Conservation (phyloP, 2,113 vertebrate species). For the Melanerpes formicivorus region DNA sequence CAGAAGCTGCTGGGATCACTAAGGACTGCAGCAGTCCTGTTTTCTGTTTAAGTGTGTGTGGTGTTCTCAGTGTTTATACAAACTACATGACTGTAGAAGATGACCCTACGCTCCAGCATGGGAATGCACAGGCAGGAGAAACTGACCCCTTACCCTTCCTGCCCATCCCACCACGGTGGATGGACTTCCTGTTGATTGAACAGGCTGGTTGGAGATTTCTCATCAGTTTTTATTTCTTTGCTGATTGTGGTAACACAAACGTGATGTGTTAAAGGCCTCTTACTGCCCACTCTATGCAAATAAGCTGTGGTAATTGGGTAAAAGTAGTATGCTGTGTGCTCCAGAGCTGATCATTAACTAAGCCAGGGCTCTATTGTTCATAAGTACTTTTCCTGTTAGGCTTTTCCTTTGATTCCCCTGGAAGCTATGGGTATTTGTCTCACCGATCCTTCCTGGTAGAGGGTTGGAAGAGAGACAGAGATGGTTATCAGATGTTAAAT, state of each 20-base stretch:
- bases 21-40: rapidly evolving
- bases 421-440: slow-evolving; percentile 42
- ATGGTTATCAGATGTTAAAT: neutral
- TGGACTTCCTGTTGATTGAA: slow-evolving; percentile 41
- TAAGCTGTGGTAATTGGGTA: neutral
- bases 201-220: neutral
- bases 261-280: neutral
- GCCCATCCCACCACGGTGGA: neutral
- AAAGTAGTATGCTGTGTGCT: neutral
- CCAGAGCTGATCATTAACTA: slow-evolving; percentile 53
- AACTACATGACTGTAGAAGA: neutral
- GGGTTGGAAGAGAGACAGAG: slow-evolving; percentile 36
- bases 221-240: neutral
- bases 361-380: slow-evolving; percentile 13
- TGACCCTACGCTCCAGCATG: rapidly evolving
- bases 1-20: neutral
- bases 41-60: rapidly evolving
- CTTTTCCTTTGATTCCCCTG: slow-evolving; percentile 50
- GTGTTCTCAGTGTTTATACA: neutral
- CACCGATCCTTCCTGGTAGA: slow-evolving; percentile 41
- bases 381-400: slow-evolving; percentile 58
- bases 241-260: neutral
- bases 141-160: slow-evolving; percentile 52
- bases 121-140: neutral
- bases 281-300: neutral